These are phyloP conservation scores for Parasteatoda lunata DNA, from an alignment of 2,888 invertebrate species.

Conservation along the genomic window DNA sequence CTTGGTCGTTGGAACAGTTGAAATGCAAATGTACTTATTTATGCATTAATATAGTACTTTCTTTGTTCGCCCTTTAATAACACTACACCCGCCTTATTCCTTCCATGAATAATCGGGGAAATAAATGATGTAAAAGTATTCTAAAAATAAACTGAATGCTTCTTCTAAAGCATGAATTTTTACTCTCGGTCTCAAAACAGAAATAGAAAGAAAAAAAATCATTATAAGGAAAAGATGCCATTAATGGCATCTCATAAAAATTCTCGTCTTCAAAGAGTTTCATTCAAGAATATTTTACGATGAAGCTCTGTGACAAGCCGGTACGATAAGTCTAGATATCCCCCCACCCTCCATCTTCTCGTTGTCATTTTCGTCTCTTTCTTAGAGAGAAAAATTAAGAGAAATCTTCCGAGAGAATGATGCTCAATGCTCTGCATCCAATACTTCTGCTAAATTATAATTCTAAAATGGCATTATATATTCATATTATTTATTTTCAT, in stretches of 20 bases:
- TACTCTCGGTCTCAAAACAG: background rate
- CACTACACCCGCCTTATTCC: background rate
- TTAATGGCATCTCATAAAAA: conserved; percentile 63
- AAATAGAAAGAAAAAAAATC: conserved; percentile 25
- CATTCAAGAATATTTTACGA: conserved; percentile 52
- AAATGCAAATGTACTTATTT: background rate
- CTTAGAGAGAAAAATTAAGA: no score
- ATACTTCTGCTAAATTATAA: no score
- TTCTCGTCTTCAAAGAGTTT: conserved; percentile 38
- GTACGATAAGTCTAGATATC: conserved; percentile 15
- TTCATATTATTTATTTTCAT: no score
- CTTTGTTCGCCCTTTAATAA: background rate
- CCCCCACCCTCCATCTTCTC: no score
- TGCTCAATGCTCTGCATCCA: no score
- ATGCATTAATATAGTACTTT: background rate
- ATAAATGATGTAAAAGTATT: conserved; percentile 32
- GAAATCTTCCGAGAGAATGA: no score
- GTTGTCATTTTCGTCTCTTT: no score
- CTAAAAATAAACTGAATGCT: conserved; percentile 65
- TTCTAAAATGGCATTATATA: no score
- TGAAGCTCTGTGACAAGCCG: conserved; percentile 21
- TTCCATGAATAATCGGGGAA: conserved; percentile 28
- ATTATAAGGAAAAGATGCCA: conserved; percentile 58
- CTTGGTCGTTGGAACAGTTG: background rate
- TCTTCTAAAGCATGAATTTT: conserved; percentile 22